phyloP scores from a whole-genome alignment of 1,140 invertebrate genomes.

The Heterodera carotae region DNA sequence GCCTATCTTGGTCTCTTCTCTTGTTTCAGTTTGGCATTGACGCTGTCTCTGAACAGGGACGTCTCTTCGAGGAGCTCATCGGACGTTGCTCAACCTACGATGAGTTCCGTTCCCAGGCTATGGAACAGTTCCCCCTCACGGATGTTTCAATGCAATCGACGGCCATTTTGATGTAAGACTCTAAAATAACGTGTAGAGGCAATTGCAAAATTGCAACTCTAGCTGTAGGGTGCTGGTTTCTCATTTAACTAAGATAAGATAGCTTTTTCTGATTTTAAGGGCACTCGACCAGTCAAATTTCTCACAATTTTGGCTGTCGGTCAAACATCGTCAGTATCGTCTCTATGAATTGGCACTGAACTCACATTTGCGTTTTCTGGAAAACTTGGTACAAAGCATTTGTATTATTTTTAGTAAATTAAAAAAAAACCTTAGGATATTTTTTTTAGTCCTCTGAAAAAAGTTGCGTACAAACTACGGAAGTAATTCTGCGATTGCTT shows the following conservation, averaged over 20 bases:
- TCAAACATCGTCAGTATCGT: conserved; percentile 40
- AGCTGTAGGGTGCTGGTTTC: too few species aligned
- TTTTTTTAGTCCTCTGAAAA: conserved; percentile 11
- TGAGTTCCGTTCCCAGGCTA: conserved; percentile 8
- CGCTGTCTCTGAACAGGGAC: conserved; percentile 17
- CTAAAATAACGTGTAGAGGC: too few species aligned
- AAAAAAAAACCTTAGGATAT: neutral
- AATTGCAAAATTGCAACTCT: too few species aligned
- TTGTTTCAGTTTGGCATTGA: conserved; percentile 33
- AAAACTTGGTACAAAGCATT: conserved; percentile 30
- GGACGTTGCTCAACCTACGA: conserved; percentile 14
- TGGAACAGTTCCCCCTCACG: conserved; percentile 13
- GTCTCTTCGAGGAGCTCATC: conserved; percentile 16
- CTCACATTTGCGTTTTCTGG: conserved; percentile 31
- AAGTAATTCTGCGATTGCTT: conserved; percentile 31
- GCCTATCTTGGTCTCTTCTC: neutral
- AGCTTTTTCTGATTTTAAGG: conserved; percentile 33
- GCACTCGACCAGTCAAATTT: conserved; percentile 22
- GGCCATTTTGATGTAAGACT: conserved; percentile 22
- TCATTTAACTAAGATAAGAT: too few species aligned
- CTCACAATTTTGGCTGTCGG: conserved; percentile 23
- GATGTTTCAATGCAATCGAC: conserved; percentile 15
- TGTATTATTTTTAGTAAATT: neutral
- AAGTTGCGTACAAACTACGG: conserved; percentile 23
- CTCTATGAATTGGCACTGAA: conserved; percentile 41